Conservation (phyloP, 2,888 invertebrate species). For the Tridacna gigas region DNA sequence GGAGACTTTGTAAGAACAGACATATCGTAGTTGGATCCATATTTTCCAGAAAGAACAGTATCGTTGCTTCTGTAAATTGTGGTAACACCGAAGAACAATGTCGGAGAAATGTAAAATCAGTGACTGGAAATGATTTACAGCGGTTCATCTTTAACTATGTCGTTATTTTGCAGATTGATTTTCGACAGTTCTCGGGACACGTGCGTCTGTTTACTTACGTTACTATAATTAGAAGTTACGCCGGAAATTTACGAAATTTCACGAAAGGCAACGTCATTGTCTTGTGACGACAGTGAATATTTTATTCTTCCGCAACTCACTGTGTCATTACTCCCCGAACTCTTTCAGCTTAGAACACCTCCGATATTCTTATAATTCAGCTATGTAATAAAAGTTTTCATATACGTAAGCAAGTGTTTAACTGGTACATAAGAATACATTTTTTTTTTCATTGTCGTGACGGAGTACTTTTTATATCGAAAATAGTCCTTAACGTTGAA, state of each 20-base stretch:
- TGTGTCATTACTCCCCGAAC: neutral
- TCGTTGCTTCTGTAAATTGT: no score
- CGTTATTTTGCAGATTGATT: no score
- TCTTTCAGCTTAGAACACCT: neutral
- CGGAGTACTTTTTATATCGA: neutral
- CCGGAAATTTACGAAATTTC: conserved; percentile 3
- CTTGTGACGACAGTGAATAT: conserved; percentile 6
- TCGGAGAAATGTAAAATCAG: no score
- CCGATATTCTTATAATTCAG: neutral
- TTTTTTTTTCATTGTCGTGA: neutral
- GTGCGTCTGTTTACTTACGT: neutral
- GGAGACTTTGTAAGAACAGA: no score
- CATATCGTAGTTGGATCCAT: no score
- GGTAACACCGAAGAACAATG: no score
- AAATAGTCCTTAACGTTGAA: conserved; percentile 1
- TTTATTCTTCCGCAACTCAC: neutral
- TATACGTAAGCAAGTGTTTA: neutral
- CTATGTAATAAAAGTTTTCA: neutral
- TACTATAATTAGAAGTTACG: conserved; percentile 20
- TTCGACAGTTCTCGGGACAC: no score
- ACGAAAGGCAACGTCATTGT: conserved; percentile 18
- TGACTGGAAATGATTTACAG: no score
- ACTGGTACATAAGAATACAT: neutral
- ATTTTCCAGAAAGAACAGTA: no score
- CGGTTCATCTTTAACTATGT: no score